A percentile compares a stretch with the other conserved stretches of the same genome.
These are phyloP conservation scores for Cryptotis parvus DNA, from an alignment of 2,113 vertebrate species.

Conservation along the genomic window DNA sequence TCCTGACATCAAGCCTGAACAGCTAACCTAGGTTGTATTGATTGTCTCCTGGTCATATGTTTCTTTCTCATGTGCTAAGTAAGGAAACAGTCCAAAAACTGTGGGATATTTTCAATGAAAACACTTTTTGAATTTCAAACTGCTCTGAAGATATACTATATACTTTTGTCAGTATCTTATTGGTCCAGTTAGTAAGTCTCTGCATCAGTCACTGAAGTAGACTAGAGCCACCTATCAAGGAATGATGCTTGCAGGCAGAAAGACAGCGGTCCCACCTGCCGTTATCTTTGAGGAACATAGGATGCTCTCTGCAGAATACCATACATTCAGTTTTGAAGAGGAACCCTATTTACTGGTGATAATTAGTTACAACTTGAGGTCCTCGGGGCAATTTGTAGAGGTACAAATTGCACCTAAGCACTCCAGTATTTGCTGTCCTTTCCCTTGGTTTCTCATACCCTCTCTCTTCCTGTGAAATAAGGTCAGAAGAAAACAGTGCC, in stretches of 20 bases:
- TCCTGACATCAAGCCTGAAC: too few species aligned
- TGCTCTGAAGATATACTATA: too few species aligned
- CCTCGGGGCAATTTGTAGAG: constrained; percentile 43
- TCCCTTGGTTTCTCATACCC: constrained; percentile 42
- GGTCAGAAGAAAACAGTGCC: neutral
- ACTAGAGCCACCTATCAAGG: neutral
- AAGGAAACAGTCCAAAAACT: too few species aligned
- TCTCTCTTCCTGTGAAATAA: constrained; percentile 42
- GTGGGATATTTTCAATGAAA: too few species aligned
- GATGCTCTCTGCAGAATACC: constrained; percentile 40
- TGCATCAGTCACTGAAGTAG: neutral
- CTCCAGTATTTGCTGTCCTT: constrained; percentile 40
- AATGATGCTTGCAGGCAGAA: neutral
- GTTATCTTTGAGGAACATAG: constrained; percentile 29
- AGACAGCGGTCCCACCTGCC: constrained; percentile 20
- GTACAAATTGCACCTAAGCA: constrained; percentile 52
- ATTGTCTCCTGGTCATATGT: too few species aligned
- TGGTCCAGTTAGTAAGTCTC: neutral
- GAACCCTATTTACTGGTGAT: constrained; percentile 69
- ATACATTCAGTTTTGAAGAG: constrained; percentile 37
- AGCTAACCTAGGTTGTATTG: too few species aligned
- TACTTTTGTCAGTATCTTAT: neutral
- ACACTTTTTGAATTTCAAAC: too few species aligned
- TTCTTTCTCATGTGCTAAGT: too few species aligned
- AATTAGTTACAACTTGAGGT: constrained; percentile 68